Percentiles rank a stretch among this genome's conserved stretches.
Conservation (phyloP, 2,888 invertebrate genomes). For the Strigamia transsilvanica region DNA sequence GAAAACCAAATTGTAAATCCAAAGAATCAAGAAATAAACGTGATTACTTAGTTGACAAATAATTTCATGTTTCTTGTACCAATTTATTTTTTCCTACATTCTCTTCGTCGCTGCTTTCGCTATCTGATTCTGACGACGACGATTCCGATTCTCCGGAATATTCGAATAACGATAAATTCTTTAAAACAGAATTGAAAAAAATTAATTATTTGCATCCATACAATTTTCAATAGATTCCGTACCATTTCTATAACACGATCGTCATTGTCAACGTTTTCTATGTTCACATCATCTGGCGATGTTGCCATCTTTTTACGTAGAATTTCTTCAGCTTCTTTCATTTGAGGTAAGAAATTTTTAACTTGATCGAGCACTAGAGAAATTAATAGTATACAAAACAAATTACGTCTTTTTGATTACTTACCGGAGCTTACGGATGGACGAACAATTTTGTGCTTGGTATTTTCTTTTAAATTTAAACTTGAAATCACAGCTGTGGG, state of each 20-base stretch:
- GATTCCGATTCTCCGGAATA: not conserved
- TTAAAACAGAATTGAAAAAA: not conserved
- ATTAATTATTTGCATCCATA: not conserved
- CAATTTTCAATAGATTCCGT: not conserved
- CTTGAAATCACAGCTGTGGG: not conserved
- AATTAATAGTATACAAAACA: not conserved
- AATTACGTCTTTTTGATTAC: not conserved
- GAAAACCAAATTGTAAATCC: not conserved
- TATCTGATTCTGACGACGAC: not conserved
- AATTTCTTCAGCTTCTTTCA: conserved; percentile 6
- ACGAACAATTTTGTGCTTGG: not conserved
- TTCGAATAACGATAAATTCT: conserved; percentile 22
- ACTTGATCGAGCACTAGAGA: not conserved
- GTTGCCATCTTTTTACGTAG: not conserved
- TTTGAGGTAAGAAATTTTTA: not conserved
- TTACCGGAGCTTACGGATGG: not conserved
- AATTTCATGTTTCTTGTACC: not conserved
- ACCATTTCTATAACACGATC: not conserved
- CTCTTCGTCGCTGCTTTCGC: not conserved
- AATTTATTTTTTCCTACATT: not conserved
- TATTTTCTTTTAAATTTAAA: not conserved
- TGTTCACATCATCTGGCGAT: conserved; percentile 21
- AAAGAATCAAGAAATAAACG: conserved; percentile 3
- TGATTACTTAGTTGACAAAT: conserved; percentile 5
- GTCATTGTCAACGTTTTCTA: not conserved